These are phyloP conservation scores for Drosophila buzzatii DNA, from an alignment of 2,888 invertebrate species.

Conservation along the genomic window DNA sequence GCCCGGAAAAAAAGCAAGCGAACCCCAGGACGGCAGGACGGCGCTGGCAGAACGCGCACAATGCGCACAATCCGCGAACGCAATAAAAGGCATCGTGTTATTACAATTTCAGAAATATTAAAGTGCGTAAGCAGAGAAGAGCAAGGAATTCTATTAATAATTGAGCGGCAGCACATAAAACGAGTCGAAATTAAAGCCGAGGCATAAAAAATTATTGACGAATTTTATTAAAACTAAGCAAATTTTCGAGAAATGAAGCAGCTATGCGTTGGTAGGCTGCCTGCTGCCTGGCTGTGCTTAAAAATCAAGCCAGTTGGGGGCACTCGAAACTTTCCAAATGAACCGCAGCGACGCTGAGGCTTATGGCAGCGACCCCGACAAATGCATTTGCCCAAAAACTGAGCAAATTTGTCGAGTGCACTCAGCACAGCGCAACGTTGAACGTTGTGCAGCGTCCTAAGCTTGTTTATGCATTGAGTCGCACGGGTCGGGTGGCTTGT, in stretches of 20 bases:
- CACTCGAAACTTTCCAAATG: slow-evolving; percentile 62
- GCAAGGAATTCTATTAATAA: too few species aligned
- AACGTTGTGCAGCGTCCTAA: slow-evolving; percentile 54
- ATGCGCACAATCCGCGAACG: slow-evolving; percentile 60
- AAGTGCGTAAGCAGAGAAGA: slow-evolving; percentile 55
- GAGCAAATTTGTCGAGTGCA: slow-evolving; percentile 75
- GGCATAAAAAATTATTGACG: slow-evolving; percentile 70
- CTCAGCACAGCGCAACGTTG: slow-evolving; percentile 49
- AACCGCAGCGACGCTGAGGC: slow-evolving; percentile 44
- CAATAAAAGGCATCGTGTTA: slow-evolving; percentile 76
- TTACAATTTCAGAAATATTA: slow-evolving; percentile 78
- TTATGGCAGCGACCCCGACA: slow-evolving; percentile 21
- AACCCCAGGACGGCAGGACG: slow-evolving; percentile 3
- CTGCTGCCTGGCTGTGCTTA: slow-evolving; percentile 15
- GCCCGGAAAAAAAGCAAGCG: not conserved
- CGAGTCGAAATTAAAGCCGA: slow-evolving; percentile 54
- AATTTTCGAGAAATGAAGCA: slow-evolving; percentile 32
- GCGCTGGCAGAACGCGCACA: slow-evolving; percentile 17
- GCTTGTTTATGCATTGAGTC: slow-evolving; percentile 63
- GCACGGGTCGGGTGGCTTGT: not conserved
- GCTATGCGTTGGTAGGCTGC: not conserved
- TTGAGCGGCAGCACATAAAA: slow-evolving; percentile 22
- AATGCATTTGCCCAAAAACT: slow-evolving; percentile 59
- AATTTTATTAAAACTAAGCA: slow-evolving; percentile 68
- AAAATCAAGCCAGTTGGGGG: slow-evolving; percentile 13